Evolutionary conservation across 2,113 vertebrate species (phyloP).

Genomic region (Bettongia penicillata): DNA sequence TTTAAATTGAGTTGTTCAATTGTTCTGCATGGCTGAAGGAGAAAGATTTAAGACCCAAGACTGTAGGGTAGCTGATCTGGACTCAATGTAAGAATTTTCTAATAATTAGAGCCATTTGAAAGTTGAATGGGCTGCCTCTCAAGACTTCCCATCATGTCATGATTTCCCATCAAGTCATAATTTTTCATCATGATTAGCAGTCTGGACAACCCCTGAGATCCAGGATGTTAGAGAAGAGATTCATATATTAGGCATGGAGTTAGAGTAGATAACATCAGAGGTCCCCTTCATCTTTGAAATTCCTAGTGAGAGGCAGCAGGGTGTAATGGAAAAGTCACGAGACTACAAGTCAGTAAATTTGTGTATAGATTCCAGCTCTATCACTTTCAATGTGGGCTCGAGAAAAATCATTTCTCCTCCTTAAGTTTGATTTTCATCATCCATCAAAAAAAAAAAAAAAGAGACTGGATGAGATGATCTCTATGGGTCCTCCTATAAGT

Average conservation of each 20-base stretch:
- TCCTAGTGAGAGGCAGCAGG: neutral
- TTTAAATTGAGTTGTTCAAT: neutral
- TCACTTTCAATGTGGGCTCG: neutral
- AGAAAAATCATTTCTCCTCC: neutral
- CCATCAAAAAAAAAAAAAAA: neutral
- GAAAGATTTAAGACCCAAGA: neutral
- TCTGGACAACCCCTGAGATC: neutral
- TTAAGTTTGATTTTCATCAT: neutral
- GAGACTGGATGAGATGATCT: neutral
- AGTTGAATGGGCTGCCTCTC: neutral
- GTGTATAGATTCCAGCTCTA: neutral
- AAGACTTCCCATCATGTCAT: too few species aligned
- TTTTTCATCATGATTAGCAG: neutral
- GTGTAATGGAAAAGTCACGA: neutral
- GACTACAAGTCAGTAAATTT: neutral
- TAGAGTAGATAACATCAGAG: neutral
- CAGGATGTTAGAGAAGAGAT: too few species aligned
- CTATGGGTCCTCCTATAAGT: neutral
- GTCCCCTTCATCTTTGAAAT: neutral
- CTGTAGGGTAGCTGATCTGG: neutral
- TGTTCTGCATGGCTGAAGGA: neutral
- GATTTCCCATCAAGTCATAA: neutral
- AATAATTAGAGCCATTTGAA: neutral
- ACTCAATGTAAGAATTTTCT: neutral
- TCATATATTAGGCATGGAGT: too few species aligned